These are phyloP conservation scores for Styela clava DNA, from an alignment of 23 tunicate genomes.

Conservation along the genomic window DNA sequence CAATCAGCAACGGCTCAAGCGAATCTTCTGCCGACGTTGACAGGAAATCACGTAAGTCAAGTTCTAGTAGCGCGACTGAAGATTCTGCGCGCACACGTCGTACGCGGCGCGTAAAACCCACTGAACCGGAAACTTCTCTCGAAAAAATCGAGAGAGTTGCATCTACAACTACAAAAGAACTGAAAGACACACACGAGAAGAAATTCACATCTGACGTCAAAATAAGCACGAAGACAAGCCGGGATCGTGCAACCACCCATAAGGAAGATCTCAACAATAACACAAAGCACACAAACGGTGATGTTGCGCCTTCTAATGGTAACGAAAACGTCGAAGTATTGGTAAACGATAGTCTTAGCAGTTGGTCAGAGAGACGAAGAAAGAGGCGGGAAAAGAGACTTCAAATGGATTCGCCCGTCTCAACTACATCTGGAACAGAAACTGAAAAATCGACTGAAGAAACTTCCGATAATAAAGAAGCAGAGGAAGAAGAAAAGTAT, in stretches of 20 bases:
- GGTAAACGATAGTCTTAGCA: slow-evolving; percentile 25
- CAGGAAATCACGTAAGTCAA: background rate
- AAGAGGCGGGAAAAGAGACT: slow-evolving; percentile 14
- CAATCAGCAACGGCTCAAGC: background rate
- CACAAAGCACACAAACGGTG: background rate
- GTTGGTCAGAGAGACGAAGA: slow-evolving; percentile 23
- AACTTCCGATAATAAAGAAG: slow-evolving; percentile 1
- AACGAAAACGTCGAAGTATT: background rate
- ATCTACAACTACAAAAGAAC: background rate
- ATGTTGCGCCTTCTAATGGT: slow-evolving; percentile 10
- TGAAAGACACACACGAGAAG: background rate
- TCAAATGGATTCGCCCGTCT: background rate
- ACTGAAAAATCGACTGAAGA: slow-evolving; percentile 1
- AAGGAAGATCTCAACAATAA: slow-evolving; percentile 24
- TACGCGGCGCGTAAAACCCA: background rate
- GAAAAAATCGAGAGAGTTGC: background rate
- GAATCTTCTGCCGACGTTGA: background rate
- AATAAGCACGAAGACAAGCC: background rate
- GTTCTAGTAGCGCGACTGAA: background rate
- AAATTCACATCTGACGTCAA: background rate
- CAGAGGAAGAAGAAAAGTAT: background rate
- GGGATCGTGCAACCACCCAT: background rate
- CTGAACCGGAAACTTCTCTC: background rate
- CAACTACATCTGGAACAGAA: slow-evolving; percentile 1
- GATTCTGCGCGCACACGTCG: background rate